These are phyloP conservation scores for Sarcophaga variegata DNA, from an alignment of 2,888 invertebrate genomes.

Conservation along the genomic window DNA sequence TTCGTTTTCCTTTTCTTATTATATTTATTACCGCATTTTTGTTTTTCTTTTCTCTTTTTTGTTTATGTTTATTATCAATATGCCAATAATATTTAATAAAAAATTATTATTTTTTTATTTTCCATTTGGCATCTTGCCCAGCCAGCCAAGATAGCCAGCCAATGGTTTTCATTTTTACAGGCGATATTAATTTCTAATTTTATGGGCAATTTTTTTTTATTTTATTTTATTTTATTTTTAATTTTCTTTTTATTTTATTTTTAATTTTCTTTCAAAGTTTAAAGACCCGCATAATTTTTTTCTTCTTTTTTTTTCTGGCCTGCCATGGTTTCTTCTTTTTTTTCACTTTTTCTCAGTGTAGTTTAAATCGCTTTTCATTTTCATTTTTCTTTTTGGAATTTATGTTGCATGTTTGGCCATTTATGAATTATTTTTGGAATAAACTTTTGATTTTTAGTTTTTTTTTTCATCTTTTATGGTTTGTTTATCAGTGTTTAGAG, in stretches of 20 bases:
- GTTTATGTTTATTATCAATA: neutral
- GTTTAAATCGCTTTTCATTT: neutral
- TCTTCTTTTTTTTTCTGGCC: neutral
- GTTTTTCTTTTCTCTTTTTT: neutral
- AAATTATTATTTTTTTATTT: neutral
- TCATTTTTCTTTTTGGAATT: neutral
- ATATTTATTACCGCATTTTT: neutral
- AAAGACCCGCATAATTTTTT: slow-evolving; percentile 38
- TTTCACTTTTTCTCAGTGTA: neutral
- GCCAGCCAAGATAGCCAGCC: no score
- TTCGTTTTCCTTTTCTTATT: neutral
- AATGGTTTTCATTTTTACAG: slow-evolving; percentile 22
- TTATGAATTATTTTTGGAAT: slow-evolving; percentile 36
- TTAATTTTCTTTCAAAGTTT: slow-evolving; percentile 26
- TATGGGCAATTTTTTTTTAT: slow-evolving; percentile 24
- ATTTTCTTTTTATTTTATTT: slow-evolving; percentile 6
- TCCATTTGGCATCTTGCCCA: slow-evolving; percentile 58
- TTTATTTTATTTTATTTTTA: neutral
- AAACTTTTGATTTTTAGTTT: slow-evolving; percentile 25
- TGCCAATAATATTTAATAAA: neutral
- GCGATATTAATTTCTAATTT: slow-evolving; percentile 55
- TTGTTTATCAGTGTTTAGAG: slow-evolving; percentile 2
- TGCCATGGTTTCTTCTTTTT: slow-evolving; percentile 26
- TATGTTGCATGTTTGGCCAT: slow-evolving; percentile 54
- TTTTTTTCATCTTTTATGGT: neutral